phyloP scores from a whole-genome alignment of 1,140 invertebrate species.

The Drosophila orena region DNA sequence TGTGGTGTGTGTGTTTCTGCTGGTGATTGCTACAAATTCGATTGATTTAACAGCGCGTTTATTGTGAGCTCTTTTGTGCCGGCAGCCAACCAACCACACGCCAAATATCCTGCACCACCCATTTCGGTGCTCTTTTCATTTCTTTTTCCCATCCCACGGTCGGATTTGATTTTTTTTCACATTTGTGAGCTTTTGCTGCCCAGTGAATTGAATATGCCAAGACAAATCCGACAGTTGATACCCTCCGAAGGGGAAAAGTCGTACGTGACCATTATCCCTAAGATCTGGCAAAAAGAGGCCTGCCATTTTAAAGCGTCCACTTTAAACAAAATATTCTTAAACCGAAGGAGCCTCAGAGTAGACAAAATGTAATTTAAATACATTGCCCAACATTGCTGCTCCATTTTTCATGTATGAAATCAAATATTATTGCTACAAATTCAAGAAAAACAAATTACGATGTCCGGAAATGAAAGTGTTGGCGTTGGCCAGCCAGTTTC shows the following conservation, averaged over 20 bases:
- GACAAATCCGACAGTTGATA: constrained; percentile 43
- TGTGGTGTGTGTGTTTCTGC: constrained; percentile 12
- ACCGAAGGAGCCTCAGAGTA: no score
- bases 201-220: constrained; percentile 39
- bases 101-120: background rate
- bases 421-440: background rate
- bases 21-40: constrained; percentile 76
- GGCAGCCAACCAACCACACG: constrained; percentile 8
- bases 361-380: background rate
- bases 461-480: constrained; percentile 23
- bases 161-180: constrained; percentile 1
- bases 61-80: constrained; percentile 7
- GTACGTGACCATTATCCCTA: constrained; percentile 27
- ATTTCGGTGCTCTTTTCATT: background rate
- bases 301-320: background rate
- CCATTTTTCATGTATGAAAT: no score
- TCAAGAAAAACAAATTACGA: constrained; percentile 4
- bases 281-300: background rate
- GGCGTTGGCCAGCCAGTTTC: constrained; percentile 11
- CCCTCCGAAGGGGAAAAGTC: background rate
- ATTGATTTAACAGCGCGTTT: constrained; percentile 72
- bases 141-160: background rate
- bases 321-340: background rate
- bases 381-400: background rate
- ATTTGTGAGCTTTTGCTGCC: constrained; percentile 6